These are phyloP conservation scores for Erebia ligea DNA, from an alignment of 2,888 invertebrate genomes.

Conservation along the genomic window DNA sequence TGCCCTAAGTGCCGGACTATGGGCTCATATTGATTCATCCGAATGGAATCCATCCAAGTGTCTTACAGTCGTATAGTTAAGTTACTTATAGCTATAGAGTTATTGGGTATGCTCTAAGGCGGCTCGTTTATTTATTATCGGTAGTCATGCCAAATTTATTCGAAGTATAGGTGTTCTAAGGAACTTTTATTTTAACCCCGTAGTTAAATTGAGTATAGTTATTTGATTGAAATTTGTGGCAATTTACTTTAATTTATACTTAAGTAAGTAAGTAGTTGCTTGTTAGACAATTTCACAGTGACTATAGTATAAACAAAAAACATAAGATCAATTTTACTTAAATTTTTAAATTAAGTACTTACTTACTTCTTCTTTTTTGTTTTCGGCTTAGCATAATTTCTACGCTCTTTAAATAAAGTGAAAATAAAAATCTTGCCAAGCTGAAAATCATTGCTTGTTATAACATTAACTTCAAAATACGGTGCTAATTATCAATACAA, in stretches of 20 bases:
- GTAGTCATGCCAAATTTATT: conserved; percentile 8
- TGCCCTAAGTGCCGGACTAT: conserved; percentile 11
- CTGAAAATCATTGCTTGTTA: no score
- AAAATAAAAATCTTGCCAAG: not conserved
- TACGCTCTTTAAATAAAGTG: not conserved
- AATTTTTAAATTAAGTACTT: no score
- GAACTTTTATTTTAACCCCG: not conserved
- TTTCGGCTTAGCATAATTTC: not conserved
- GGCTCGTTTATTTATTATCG: not conserved
- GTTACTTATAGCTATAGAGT: conserved; percentile 27
- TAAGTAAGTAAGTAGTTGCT: no score
- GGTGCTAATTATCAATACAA: no score
- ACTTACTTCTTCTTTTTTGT: not conserved
- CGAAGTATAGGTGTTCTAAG: not conserved
- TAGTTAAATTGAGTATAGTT: not conserved
- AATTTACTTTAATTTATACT: no score
- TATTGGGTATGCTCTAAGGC: conserved; percentile 8
- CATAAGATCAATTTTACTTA: no score
- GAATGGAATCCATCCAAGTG: conserved; percentile 39
- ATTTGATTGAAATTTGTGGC: no score
- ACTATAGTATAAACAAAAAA: no score
- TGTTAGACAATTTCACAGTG: no score
- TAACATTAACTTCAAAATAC: no score
- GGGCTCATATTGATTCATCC: conserved; percentile 37
- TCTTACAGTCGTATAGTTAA: conserved; percentile 15